A percentile compares a stretch with the other conserved stretches of the same genome.
Conservation (phyloP, 2,797 vertebrate genomes). For the Chromobotia macracanthus region DNA sequence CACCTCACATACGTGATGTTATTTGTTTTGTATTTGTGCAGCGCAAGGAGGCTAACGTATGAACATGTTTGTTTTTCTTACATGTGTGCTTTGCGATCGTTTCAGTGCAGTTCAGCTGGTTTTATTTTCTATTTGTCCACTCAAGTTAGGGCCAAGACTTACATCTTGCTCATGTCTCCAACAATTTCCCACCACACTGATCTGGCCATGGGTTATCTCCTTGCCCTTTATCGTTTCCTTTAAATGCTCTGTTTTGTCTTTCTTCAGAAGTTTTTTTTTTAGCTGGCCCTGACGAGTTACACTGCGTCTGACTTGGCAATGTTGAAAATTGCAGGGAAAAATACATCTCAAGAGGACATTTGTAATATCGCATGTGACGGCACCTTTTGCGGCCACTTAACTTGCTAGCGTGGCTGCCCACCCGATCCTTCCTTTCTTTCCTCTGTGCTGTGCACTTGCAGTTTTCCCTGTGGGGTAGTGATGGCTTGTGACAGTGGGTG, state of each 20-base stretch:
- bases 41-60: too few species aligned
- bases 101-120: neutral
- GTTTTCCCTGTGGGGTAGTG: constrained; percentile 61
- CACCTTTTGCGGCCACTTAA: constrained; percentile 46
- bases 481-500: constrained; percentile 64
- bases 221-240: constrained; percentile 20
- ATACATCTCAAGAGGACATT: constrained; percentile 49
- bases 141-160: constrained; percentile 35
- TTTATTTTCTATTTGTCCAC: constrained; percentile 30
- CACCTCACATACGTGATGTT: neutral
- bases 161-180: constrained; percentile 51
- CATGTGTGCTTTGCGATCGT: neutral
- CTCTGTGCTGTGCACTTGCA: constrained; percentile 67
- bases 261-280: constrained; percentile 30
- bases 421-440: constrained; percentile 42
- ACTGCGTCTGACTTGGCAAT: constrained; percentile 20
- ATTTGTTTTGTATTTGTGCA: neutral
- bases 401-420: constrained; percentile 28
- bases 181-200: constrained; percentile 2
- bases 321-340: constrained; percentile 37
- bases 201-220: constrained; percentile 34
- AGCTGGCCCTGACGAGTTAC: constrained; percentile 22
- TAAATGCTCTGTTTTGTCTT: constrained; percentile 49
- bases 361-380: constrained; percentile 45
- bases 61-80: neutral